A percentile compares a stretch with the other conserved stretches of the same genome.
Conservation (phyloP, 2,888 invertebrate species). For the Platycheirus albimanus region DNA sequence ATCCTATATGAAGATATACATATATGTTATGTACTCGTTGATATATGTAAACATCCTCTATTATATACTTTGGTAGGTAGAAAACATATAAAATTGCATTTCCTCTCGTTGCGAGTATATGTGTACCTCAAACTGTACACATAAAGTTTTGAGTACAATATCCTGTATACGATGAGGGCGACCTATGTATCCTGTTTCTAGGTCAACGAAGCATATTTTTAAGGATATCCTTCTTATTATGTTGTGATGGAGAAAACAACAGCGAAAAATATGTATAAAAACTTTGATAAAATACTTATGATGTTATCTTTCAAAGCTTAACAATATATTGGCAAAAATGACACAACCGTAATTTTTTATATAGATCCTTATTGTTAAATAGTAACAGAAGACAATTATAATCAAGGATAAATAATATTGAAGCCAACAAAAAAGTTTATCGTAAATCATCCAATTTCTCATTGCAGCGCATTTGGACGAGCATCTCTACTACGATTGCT, state of each 20-base stretch:
- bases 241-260: background rate
- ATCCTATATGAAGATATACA: background rate
- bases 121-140: constrained; percentile 40
- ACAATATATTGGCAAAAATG: constrained; percentile 24
- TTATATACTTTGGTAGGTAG: constrained; percentile 7
- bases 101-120: constrained; percentile 45
- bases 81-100: constrained; percentile 64
- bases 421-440: constrained; percentile 45
- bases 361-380: too few relatives aligned
- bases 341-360: too few relatives aligned
- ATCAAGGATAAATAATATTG: constrained; percentile 55
- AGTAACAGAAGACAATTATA: background rate
- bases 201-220: constrained; percentile 69
- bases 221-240: constrained; percentile 52
- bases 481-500: background rate
- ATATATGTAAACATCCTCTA: constrained; percentile 2
- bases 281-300: constrained; percentile 22
- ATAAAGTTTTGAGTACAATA: constrained; percentile 70
- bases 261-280: background rate
- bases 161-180: constrained; percentile 60
- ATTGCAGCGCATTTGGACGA: constrained; percentile 36
- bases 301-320: constrained; percentile 32
- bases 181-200: constrained; percentile 69
- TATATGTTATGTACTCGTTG: too few relatives aligned
- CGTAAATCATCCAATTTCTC: constrained; percentile 68